Evolutionary conservation across 2,797 vertebrate genomes (phyloP).

Genomic region (Glossophaga mutica): DNA sequence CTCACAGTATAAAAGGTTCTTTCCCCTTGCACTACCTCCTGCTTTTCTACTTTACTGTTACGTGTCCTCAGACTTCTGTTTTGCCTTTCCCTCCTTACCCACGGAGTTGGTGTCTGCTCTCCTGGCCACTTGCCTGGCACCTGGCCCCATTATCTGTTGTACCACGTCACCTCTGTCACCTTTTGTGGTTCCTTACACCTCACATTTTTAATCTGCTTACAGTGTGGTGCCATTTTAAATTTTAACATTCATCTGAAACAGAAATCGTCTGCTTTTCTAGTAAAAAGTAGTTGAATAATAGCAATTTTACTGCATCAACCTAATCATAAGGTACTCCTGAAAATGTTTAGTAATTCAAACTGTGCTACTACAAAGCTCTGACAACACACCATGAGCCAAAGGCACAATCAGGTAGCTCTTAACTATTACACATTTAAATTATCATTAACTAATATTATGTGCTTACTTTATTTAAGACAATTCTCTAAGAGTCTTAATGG

Average conservation of each 20-base stretch:
- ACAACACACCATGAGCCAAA: not conserved
- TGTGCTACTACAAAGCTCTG: not conserved
- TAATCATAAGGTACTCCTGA: not conserved
- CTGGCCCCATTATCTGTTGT: not conserved
- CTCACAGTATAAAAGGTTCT: not conserved
- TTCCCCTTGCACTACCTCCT: not conserved
- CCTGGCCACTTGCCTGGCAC: not conserved
- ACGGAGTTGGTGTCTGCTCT: not conserved
- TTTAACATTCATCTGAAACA: not conserved
- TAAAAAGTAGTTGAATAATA: not conserved
- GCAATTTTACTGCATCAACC: not conserved
- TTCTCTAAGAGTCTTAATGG: not conserved
- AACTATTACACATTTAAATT: not conserved
- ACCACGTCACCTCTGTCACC: not conserved
- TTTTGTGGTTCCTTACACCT: not conserved
- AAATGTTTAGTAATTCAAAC: not conserved
- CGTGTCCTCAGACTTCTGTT: not conserved
- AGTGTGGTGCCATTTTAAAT: not conserved
- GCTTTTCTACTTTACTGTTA: not conserved
- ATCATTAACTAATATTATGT: not conserved
- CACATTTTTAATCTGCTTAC: not conserved
- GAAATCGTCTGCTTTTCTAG: not conserved
- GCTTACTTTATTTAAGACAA: not conserved
- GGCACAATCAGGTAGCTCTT: not conserved
- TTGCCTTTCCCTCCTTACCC: too few species aligned